Percentiles rank a stretch among this genome's conserved stretches.
phyloP scores from a whole-genome alignment of 2,888 invertebrate species.

The Zhuqinia jingwanae region DNA sequence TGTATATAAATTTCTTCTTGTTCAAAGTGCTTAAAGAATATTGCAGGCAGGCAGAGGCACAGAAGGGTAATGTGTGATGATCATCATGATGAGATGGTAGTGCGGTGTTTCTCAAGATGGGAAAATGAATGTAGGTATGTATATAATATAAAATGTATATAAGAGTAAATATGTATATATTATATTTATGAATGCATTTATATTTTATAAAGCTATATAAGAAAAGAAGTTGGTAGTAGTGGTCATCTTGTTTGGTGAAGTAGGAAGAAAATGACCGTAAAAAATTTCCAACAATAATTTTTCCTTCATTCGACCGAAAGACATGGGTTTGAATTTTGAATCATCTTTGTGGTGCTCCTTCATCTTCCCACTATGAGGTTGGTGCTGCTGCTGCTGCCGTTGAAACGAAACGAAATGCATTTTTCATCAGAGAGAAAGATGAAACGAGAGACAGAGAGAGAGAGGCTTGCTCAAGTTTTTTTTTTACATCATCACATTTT shows the following conservation, averaged over 20 bases:
- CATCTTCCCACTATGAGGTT: too few relatives aligned
- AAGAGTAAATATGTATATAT: background rate
- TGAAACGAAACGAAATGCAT: too few relatives aligned
- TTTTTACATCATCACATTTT: conserved; percentile 63
- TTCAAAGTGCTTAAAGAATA: background rate
- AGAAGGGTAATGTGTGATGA: conserved; percentile 15
- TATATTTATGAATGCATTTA: background rate
- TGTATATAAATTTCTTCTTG: conserved; percentile 17
- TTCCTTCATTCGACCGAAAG: conserved; percentile 15
- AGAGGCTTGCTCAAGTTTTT: conserved; percentile 24
- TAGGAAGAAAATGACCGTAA: conserved; percentile 56
- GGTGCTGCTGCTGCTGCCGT: too few relatives aligned
- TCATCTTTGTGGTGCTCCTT: too few relatives aligned
- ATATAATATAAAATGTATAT: background rate
- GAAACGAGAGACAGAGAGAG: background rate
- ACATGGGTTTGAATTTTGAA: conserved; percentile 41
- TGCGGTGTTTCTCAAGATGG: too few relatives aligned
- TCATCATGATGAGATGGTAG: background rate
- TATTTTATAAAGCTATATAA: background rate
- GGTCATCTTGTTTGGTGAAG: conserved; percentile 35
- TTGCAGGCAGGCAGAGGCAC: conserved; percentile 14
- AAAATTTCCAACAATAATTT: conserved; percentile 21
- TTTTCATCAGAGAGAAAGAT: conserved; percentile 39
- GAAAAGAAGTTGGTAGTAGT: conserved; percentile 18
- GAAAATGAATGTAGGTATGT: background rate